Evolutionary conservation across 2,797 vertebrate genomes (phyloP).

Genomic region (Sorex maritimensis): DNA sequence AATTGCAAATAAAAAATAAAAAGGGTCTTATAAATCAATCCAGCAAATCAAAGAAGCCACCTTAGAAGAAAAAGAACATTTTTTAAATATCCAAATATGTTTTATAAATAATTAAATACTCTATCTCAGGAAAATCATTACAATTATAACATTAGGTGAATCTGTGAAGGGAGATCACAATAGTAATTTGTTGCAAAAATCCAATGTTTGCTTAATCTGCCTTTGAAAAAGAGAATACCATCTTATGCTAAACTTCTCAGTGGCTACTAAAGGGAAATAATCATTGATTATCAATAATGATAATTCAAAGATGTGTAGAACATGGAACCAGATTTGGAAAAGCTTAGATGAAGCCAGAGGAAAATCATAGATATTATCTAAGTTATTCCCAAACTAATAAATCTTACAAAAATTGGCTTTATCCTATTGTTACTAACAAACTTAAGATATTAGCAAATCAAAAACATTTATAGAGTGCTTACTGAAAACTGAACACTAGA

Average conservation of each 20-base stretch:
- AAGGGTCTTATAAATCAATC: not conserved
- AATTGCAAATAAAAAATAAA: not conserved
- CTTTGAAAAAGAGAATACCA: conserved; percentile 79
- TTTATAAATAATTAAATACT: conserved; percentile 44
- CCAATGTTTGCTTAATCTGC: conserved; percentile 69
- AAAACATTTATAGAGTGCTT: not conserved
- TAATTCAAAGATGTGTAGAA: conserved; percentile 64
- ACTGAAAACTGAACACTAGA: not conserved
- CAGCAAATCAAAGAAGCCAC: conserved; percentile 16
- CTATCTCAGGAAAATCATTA: conserved; percentile 9
- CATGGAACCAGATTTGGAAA: conserved; percentile 73
- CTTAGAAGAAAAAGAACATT: not conserved
- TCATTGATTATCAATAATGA: conserved; percentile 74
- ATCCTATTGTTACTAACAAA: not conserved
- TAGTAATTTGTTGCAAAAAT: conserved; percentile 58
- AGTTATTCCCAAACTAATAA: conserved; percentile 79
- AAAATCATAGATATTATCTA: conserved; percentile 75
- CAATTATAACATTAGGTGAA: conserved; percentile 5
- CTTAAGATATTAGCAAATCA: conserved; percentile 18
- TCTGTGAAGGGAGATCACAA: not conserved
- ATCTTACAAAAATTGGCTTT: conserved; percentile 26
- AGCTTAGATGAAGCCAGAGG: conserved; percentile 74
- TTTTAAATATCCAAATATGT: not conserved
- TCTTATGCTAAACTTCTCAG: conserved; percentile 63
- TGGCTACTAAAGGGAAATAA: conserved; percentile 68